phyloP scores from a whole-genome alignment of 2,797 vertebrate species.

The Catamblyrhynchus diadema region DNA sequence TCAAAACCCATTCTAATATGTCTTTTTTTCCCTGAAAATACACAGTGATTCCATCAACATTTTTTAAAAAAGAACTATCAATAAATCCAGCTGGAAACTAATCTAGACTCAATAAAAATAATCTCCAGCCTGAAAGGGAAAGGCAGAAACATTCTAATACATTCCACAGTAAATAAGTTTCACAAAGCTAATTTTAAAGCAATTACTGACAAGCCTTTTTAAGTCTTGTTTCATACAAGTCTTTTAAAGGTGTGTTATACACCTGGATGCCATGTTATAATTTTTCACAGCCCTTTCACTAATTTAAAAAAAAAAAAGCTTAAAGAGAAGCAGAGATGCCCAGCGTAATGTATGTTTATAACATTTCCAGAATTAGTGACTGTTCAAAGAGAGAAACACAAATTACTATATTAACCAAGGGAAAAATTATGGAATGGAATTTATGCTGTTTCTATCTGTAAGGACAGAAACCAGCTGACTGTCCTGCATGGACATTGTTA shows the following conservation, averaged over 20 bases:
- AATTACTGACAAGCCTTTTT: neutral
- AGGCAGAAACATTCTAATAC: neutral
- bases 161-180: neutral
- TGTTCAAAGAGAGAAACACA: neutral
- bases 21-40: neutral
- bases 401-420: neutral
- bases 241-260: neutral
- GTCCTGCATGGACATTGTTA: neutral
- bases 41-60: neutral
- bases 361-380: neutral
- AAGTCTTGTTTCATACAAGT: neutral
- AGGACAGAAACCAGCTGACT: neutral
- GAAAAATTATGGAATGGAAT: neutral
- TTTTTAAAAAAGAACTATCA: neutral
- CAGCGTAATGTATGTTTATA: neutral
- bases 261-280: neutral
- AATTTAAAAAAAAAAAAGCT: neutral
- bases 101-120: neutral
- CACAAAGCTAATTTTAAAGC: constrained; percentile 7
- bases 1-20: neutral
- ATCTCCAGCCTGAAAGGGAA: neutral
- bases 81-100: neutral
- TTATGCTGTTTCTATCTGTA: neutral
- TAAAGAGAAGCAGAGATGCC: neutral
- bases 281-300: neutral